These are phyloP conservation scores for Enteromius trimaculatus DNA, from an alignment of 2,797 vertebrate genomes.

Conservation along the genomic window DNA sequence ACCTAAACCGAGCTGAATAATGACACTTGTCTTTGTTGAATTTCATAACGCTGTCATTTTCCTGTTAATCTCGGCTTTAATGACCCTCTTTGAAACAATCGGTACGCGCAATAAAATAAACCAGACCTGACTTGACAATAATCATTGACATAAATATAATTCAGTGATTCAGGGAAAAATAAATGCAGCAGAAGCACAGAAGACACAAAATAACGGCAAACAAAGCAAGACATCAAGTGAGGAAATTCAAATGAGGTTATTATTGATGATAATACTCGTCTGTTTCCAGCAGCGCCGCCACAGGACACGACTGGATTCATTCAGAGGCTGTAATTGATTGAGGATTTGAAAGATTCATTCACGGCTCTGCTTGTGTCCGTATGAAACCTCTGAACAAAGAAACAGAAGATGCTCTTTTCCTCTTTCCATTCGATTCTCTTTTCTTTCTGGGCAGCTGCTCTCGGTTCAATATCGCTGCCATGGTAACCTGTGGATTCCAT, in stretches of 20 bases:
- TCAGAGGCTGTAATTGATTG: neutral
- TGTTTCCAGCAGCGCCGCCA: neutral
- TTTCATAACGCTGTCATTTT: neutral
- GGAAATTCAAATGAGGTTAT: neutral
- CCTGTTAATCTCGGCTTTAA: neutral
- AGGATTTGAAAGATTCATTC: neutral
- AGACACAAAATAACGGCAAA: too few relatives aligned
- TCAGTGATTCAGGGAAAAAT: neutral
- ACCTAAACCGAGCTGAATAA: neutral
- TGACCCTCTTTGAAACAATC: neutral
- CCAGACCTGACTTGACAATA: neutral
- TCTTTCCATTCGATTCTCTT: neutral
- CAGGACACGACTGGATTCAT: neutral
- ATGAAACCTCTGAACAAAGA: constrained; percentile 19
- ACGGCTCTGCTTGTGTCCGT: neutral
- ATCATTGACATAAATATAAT: neutral
- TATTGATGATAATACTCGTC: neutral
- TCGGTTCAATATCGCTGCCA: constrained; percentile 53
- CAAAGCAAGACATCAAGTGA: neutral
- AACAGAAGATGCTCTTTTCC: constrained; percentile 10
- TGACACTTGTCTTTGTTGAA: neutral
- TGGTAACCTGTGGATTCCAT: constrained; percentile 49
- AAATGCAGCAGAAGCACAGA: neutral
- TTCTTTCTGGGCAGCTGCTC: constrained; percentile 3
- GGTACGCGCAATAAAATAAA: neutral